Base-by-base conservation (phyloP, 2,888 invertebrate genomes). In the Erpobdella octoculata region DNA sequence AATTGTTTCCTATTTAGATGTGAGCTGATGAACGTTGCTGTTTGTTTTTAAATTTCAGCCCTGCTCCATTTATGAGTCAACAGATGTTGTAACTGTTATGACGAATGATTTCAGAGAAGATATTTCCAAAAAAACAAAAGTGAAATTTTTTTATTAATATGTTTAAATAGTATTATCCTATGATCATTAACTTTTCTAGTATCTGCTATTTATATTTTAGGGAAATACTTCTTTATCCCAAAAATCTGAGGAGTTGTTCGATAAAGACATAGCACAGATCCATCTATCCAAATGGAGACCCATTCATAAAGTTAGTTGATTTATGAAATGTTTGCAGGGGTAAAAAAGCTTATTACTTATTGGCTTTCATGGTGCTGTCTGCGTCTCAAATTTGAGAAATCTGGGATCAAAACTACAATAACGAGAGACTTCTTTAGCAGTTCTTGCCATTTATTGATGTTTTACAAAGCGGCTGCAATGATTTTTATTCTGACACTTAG, bases 41-140 rank as follows among this genome's bases (percentile, higher is more conserved):
- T 28, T 21, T 68, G n/a, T n/a, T n/a, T n/a, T 64, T 38, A 2
- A 41, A 25, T 33, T 4, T 48, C 81, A 80, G 76, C 78, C 78
- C 62, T 77, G 77, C 77, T 80, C 81, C 71, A 75, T 81, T 62
- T 82, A 80, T 79, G 81, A 82, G 76, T 78, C 81, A 59, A 78
- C 79, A 15, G 80, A 82, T 72, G 81, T 82, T 59, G 75, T 80
- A 33, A 80, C 81, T 37, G 80, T 82, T n/a, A 82, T 82, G 82
- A 81, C 81, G 64, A 82, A 81, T 74, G 80, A 81, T 74, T 81
- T 81, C 77, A 81, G 82, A 76, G 80, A 81, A 48, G 79, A 79
- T 70, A 81, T 82, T 71, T 74, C 81, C 28, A 78, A 80, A 77
- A 81, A 81, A 66, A 81, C 79, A 46, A 81, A 80, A 78, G 81